Evolutionary conservation across 2,797 vertebrate species (phyloP).

Genomic region (Esox masquinongy): DNA sequence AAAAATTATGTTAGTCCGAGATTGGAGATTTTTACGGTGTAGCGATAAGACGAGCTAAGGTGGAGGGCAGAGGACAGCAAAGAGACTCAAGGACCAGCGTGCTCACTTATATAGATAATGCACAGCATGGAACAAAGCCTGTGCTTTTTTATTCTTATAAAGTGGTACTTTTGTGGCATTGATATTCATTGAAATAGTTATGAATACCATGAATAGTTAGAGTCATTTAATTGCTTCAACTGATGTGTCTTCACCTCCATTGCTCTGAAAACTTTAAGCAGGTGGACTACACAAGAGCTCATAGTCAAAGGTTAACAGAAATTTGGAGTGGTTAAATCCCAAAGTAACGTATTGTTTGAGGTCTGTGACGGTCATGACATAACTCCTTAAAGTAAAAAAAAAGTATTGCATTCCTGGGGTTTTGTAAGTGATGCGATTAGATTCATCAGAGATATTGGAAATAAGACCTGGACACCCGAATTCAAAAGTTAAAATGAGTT

Average conservation of each 20-base stretch:
- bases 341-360: not conserved
- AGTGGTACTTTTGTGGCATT: not conserved
- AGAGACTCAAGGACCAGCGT: constrained; percentile 37
- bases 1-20: constrained; percentile 73
- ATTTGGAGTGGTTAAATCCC: not conserved
- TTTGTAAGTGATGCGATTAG: not conserved
- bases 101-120: constrained; percentile 36
- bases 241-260: not conserved
- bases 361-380: not conserved
- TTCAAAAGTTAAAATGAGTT: no score
- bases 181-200: not conserved
- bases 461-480: not conserved
- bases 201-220: not conserved
- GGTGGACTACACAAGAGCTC: not conserved
- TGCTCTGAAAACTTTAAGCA: not conserved
- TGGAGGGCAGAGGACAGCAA: constrained; percentile 50
- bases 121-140: constrained; percentile 20
- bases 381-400: not conserved
- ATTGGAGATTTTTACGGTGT: constrained; percentile 67
- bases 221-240: not conserved
- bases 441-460: not conserved
- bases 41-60: constrained; percentile 64
- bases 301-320: not conserved
- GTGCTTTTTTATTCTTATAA: not conserved
- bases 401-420: not conserved